Evolutionary conservation across 2,888 invertebrate genomes (phyloP).

Genomic region (Ptychoptera contaminata): DNA sequence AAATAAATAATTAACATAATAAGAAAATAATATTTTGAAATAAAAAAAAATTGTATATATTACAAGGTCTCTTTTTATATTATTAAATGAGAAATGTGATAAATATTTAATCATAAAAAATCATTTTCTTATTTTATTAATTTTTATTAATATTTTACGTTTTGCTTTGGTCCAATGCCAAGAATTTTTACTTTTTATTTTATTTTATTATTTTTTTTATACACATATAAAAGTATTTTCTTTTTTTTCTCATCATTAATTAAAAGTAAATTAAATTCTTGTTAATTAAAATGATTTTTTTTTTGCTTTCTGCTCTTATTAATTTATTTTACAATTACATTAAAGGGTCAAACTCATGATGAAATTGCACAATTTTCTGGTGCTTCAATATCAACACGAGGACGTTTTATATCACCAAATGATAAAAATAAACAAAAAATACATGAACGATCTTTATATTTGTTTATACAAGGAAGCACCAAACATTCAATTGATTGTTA

Average conservation of each 20-base stretch:
- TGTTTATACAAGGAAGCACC: conserved; percentile 28
- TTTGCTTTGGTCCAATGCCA: background rate
- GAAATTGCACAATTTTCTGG: conserved; percentile 30
- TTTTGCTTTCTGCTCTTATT: background rate
- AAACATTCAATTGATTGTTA: conserved; percentile 20
- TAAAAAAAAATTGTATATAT: background rate
- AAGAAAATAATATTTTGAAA: background rate
- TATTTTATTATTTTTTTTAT: no score
- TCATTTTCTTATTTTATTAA: background rate
- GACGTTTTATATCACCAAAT: conserved; percentile 26
- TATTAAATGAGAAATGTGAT: background rate
- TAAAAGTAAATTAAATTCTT: no score
- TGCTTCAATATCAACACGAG: conserved; percentile 36
- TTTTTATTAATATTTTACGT: background rate
- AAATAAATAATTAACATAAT: background rate
- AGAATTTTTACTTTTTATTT: no score
- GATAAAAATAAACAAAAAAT: conserved; percentile 21
- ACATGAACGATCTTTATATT: conserved; percentile 31
- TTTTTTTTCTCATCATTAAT: no score
- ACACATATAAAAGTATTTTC: no score
- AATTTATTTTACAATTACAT: background rate
- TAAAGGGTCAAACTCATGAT: conserved; percentile 33
- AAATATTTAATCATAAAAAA: background rate
- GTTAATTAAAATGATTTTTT: no score
- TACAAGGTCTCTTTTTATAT: background rate